A percentile compares a stretch with the other conserved stretches of the same genome.
Conservation (phyloP, 1,140 invertebrate species). For the Philopotamus ludificatus region DNA sequence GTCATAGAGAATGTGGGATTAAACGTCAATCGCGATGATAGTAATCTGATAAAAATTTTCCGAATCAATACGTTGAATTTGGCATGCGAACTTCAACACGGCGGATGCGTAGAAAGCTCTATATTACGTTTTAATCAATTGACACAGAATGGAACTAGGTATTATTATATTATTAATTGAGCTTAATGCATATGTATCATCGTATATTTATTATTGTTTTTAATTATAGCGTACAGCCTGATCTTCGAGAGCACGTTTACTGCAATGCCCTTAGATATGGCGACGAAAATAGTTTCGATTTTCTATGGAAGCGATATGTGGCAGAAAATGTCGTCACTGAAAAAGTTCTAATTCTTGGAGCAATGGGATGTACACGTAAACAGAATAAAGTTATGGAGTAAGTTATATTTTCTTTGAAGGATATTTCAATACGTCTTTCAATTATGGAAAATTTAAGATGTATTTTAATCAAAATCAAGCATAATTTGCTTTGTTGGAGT, state of each 20-base stretch:
- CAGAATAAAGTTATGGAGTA: slow-evolving; percentile 43
- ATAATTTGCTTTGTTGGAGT: no score
- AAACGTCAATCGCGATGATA: neutral
- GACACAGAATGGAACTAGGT: slow-evolving; percentile 40
- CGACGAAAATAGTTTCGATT: slow-evolving; percentile 50
- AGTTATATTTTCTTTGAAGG: no score
- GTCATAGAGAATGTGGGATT: neutral
- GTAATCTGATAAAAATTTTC: slow-evolving; percentile 49
- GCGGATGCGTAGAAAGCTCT: slow-evolving; percentile 55
- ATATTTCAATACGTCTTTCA: no score
- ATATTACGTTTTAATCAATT: slow-evolving; percentile 53
- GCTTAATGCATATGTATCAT: neutral
- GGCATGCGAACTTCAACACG: slow-evolving; percentile 58
- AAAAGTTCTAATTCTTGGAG: slow-evolving; percentile 53
- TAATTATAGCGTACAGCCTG: slow-evolving; percentile 52
- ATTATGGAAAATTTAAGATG: no score
- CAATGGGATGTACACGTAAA: slow-evolving; percentile 60
- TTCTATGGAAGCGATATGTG: slow-evolving; percentile 55
- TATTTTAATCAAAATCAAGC: no score
- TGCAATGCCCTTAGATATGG: slow-evolving; percentile 59
- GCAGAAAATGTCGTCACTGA: slow-evolving; percentile 54
- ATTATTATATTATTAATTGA: neutral
- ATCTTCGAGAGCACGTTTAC: slow-evolving; percentile 61
- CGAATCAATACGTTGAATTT: slow-evolving; percentile 55
- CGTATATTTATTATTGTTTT: slow-evolving; percentile 1